Conservation (phyloP, 2,888 invertebrate species). For the Ellobium chinense region DNA sequence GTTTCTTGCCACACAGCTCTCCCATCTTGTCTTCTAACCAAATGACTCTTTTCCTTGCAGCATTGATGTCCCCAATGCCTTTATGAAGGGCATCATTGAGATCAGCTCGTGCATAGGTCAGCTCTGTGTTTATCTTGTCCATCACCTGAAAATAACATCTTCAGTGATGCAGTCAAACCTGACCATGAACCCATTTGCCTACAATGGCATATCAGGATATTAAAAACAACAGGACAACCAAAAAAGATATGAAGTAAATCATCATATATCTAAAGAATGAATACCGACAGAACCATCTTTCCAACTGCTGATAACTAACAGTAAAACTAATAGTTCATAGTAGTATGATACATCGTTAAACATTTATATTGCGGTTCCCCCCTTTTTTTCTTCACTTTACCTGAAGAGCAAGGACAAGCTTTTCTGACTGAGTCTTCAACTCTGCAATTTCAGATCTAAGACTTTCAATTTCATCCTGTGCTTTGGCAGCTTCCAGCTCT, state of each 20-base stretch:
- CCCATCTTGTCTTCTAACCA: constrained; percentile 77
- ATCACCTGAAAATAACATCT: constrained; percentile 59
- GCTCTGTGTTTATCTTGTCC: constrained; percentile 72
- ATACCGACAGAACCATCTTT: too few relatives aligned
- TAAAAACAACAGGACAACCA: too few relatives aligned
- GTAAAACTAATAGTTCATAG: too few relatives aligned
- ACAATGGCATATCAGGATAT: too few relatives aligned
- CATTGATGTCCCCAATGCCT: constrained; percentile 65
- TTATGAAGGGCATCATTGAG: constrained; percentile 67
- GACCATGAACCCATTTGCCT: not conserved
- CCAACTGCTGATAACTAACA: too few relatives aligned
- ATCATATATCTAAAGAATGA: too few relatives aligned
- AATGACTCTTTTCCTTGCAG: constrained; percentile 72
- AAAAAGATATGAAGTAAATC: too few relatives aligned
- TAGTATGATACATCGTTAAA: too few relatives aligned
- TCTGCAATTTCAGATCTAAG: constrained; percentile 58
- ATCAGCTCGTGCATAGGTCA: constrained; percentile 69
- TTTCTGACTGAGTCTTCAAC: constrained; percentile 64
- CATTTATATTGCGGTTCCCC: too few relatives aligned
- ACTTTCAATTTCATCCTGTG: constrained; percentile 58
- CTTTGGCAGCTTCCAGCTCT: constrained; percentile 63
- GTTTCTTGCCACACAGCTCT: constrained; percentile 65
- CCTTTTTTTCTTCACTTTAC: too few relatives aligned
- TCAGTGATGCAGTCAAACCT: not conserved
- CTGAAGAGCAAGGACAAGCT: constrained; percentile 68